Evolutionary conservation across 2,888 invertebrate species (phyloP).

Genomic region (Microctonus aethiopoides): DNA sequence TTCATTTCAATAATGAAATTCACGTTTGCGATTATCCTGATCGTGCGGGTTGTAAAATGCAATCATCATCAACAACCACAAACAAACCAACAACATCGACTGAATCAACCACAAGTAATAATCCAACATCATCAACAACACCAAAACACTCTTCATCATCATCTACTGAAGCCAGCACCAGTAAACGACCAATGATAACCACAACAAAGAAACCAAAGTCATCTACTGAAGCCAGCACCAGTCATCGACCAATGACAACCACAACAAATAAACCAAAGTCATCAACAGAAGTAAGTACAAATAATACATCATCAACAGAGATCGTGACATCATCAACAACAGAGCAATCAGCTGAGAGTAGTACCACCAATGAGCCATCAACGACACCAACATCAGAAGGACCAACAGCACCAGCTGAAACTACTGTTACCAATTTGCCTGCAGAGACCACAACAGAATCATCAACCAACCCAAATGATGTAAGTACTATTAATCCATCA

Average conservation of each 20-base stretch:
- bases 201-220: no score
- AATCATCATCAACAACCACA: not conserved
- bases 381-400: not conserved
- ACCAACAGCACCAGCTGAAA: not conserved
- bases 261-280: not conserved
- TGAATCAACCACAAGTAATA: not conserved
- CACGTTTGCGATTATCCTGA: constrained; percentile 45
- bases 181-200: not conserved
- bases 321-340: not conserved
- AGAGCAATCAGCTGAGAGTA: not conserved
- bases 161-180: not conserved
- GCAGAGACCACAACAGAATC: no score
- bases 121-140: not conserved
- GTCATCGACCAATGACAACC: not conserved
- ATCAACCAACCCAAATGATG: no score
- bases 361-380: not conserved
- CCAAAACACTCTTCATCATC: not conserved
- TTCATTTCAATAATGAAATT: constrained; percentile 42
- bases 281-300: not conserved
- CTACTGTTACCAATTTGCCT: no score
- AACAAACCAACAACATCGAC: constrained; percentile 3
- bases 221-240: not conserved
- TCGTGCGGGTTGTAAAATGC: constrained; percentile 39
- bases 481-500: not conserved
- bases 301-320: not conserved